A percentile compares a stretch with the other conserved stretches of the same genome.
Evolutionary conservation across 2,797 vertebrate genomes (phyloP).

Genomic region (Sebastes itinus): DNA sequence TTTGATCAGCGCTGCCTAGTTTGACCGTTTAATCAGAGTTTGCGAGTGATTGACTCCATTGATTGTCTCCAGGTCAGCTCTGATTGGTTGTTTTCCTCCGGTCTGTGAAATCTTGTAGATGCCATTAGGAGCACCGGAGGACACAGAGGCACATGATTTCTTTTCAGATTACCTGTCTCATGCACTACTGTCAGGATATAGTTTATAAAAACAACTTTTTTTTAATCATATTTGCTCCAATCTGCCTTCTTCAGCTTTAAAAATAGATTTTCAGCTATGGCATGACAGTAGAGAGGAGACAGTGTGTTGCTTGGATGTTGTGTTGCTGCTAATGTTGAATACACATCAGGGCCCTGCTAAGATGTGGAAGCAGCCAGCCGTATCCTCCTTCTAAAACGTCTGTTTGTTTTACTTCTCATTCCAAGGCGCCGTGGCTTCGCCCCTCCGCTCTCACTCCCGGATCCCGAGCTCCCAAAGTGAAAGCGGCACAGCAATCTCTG

Average conservation of each 20-base stretch:
- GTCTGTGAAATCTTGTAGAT: too few species aligned
- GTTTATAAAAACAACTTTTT: too few species aligned
- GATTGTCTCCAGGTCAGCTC: too few species aligned
- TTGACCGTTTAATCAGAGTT: too few species aligned
- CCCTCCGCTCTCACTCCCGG: constrained; percentile 15
- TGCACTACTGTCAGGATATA: too few species aligned
- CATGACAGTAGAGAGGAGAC: neutral
- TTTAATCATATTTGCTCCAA: too few species aligned
- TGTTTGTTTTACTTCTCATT: constrained; percentile 61
- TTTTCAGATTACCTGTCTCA: too few species aligned
- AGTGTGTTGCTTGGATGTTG: neutral
- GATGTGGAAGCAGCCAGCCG: constrained; percentile 24
- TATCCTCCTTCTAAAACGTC: constrained; percentile 38
- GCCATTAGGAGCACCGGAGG: too few species aligned
- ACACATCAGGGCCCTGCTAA: constrained; percentile 24
- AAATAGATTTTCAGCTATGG: neutral
- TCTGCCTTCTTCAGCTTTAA: constrained; percentile 9
- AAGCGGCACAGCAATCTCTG: constrained; percentile 62
- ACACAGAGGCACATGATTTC: too few species aligned
- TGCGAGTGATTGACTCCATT: too few species aligned
- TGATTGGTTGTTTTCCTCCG: too few species aligned
- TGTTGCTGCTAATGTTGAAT: constrained; percentile 33
- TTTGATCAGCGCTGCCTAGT: too few species aligned
- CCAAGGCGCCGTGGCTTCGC: constrained; percentile 9
- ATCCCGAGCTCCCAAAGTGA: constrained; percentile 56